Percentiles rank a stretch among this genome's conserved stretches.
Conservation (phyloP, 2,797 vertebrate genomes). For the Melanotaenia nigrans region DNA sequence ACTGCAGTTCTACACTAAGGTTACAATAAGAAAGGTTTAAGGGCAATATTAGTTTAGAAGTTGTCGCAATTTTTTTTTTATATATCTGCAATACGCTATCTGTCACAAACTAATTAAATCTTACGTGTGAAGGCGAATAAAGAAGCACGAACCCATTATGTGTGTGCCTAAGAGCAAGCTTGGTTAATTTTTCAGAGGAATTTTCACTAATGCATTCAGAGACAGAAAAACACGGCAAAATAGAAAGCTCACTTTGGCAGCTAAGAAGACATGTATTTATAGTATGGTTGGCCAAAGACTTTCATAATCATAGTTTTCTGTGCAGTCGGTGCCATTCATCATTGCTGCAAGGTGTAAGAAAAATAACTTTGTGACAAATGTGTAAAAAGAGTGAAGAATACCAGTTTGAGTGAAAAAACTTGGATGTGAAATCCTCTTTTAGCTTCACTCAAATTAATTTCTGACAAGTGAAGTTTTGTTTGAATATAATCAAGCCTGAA, state of each 20-base stretch:
- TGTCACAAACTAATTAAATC: constrained; percentile 74
- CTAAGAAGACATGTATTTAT: constrained; percentile 63
- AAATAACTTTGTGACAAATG: constrained; percentile 20
- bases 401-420: constrained; percentile 8
- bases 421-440: neutral
- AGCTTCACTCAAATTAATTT: neutral
- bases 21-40: neutral
- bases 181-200: constrained; percentile 77
- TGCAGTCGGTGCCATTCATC: constrained; percentile 38
- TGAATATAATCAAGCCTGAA: constrained; percentile 18
- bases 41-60: constrained; percentile 23
- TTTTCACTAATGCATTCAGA: constrained; percentile 72
- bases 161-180: constrained; percentile 71
- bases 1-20: neutral
- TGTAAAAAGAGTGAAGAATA: constrained; percentile 5
- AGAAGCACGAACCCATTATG: constrained; percentile 75
- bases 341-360: constrained; percentile 24
- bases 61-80: constrained; percentile 24
- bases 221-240: constrained; percentile 70
- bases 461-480: neutral
- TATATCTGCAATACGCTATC: constrained; percentile 48
- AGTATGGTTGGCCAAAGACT: constrained; percentile 45
- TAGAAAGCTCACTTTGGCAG: constrained; percentile 66
- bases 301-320: constrained; percentile 56
- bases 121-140: constrained; percentile 39